phyloP scores from a whole-genome alignment of 1,140 invertebrate species.

The Idris sp. region DNA sequence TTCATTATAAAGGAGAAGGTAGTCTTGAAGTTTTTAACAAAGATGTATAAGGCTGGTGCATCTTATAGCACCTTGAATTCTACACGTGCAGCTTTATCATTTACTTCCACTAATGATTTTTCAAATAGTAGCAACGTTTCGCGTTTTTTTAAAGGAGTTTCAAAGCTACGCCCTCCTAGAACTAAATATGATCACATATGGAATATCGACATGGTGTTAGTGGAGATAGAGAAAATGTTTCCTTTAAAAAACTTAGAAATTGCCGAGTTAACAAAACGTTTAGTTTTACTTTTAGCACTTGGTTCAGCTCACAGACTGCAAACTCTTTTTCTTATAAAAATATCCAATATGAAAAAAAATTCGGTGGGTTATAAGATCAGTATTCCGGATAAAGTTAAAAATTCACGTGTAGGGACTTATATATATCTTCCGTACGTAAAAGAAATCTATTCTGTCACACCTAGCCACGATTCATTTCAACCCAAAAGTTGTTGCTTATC shows the following conservation, averaged over 20 bases:
- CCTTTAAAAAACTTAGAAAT: neutral
- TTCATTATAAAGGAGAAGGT: neutral
- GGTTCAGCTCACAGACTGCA: slow-evolving; percentile 1
- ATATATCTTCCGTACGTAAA: neutral
- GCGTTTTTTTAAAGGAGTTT: slow-evolving; percentile 13
- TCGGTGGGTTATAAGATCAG: neutral
- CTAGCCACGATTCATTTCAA: no score
- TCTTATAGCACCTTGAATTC: slow-evolving; percentile 6
- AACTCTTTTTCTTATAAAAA: neutral
- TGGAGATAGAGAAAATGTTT: neutral
- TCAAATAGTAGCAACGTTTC: neutral
- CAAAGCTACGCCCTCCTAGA: neutral
- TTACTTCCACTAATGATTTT: neutral
- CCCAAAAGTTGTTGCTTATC: no score
- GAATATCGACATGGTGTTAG: slow-evolving; percentile 3
- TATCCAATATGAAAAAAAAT: neutral
- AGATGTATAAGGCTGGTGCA: neutral
- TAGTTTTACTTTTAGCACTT: slow-evolving; percentile 1
- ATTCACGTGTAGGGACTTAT: neutral
- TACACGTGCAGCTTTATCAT: neutral
- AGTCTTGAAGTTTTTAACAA: neutral
- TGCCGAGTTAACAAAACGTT: slow-evolving; percentile 3
- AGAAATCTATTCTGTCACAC: no score
- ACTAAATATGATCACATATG: slow-evolving; percentile 2
- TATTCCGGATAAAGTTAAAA: neutral